phyloP scores from a whole-genome alignment of 2,888 invertebrate species.

The Brachyopa scutellaris region DNA sequence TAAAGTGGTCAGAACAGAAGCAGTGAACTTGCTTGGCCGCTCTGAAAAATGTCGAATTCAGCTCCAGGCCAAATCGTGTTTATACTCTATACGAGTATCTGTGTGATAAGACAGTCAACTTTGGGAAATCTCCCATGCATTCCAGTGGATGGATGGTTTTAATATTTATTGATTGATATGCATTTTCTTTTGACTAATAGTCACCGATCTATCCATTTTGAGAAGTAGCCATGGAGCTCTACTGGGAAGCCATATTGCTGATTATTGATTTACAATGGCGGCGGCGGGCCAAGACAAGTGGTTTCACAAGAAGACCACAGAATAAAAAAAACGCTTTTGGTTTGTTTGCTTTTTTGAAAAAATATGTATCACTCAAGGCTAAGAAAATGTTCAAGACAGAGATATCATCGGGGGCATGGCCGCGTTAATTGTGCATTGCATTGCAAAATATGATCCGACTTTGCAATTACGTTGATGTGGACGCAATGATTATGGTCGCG shows the following conservation, averaged over 20 bases:
- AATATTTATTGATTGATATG: constrained; percentile 72
- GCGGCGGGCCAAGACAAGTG: neutral
- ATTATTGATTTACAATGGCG: constrained; percentile 42
- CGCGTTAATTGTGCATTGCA: constrained; percentile 68
- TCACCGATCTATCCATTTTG: constrained; percentile 56
- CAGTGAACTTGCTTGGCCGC: constrained; percentile 43
- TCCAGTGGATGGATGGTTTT: constrained; percentile 65
- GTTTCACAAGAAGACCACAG: neutral
- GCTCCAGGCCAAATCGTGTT: constrained; percentile 51
- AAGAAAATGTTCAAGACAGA: constrained; percentile 61
- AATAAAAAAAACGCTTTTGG: too few relatives aligned
- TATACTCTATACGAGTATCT: neutral
- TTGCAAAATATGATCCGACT: constrained; percentile 66
- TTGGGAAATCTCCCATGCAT: constrained; percentile 65
- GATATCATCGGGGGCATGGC: constrained; percentile 71
- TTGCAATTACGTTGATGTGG: constrained; percentile 67
- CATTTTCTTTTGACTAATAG: constrained; percentile 71
- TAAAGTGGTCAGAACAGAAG: constrained; percentile 59
- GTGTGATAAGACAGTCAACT: constrained; percentile 2
- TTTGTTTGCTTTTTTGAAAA: too few relatives aligned
- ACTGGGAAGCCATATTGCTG: too few relatives aligned
- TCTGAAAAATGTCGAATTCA: constrained; percentile 55
- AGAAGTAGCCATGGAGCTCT: constrained; percentile 43
- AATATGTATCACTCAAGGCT: constrained; percentile 66
- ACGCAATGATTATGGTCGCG: constrained; percentile 60